These are phyloP conservation scores for Meloidogyne hapla DNA, from an alignment of 1,140 invertebrate genomes.

Conservation along the genomic window DNA sequence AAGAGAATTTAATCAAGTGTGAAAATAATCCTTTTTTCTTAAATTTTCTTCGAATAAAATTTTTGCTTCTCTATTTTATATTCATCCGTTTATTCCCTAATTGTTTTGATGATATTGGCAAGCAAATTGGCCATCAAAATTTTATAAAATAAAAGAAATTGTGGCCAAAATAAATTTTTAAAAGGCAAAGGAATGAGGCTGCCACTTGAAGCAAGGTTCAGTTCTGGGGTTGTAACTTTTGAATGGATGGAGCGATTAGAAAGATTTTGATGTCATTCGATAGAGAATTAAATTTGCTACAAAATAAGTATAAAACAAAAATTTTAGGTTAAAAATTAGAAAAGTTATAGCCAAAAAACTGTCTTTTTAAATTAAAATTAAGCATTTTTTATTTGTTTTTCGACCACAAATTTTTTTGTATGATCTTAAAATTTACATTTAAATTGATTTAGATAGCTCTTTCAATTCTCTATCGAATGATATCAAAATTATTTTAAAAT, in stretches of 20 bases:
- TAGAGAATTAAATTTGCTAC: not conserved
- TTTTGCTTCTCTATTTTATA: not conserved
- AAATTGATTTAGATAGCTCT: not conserved
- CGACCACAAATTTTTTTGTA: not conserved
- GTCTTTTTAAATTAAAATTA: not conserved
- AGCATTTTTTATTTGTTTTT: not conserved
- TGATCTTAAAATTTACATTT: not conserved
- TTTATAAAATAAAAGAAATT: not conserved
- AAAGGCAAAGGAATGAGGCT: not conserved
- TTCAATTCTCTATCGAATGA: not conserved
- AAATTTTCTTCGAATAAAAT: not conserved
- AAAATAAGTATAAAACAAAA: not conserved
- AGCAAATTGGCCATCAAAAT: not conserved
- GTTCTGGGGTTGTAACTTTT: not conserved
- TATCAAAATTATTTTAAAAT: not conserved
- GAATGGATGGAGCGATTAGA: not conserved
- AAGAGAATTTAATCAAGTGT: not conserved
- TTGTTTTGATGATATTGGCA: not conserved
- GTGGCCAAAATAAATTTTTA: not conserved
- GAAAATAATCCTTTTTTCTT: slow-evolving; percentile 5
- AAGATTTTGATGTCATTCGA: not conserved
- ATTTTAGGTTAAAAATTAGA: not conserved
- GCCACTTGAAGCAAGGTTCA: not conserved
- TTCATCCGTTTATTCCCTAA: not conserved
- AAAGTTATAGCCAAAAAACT: not conserved